Percentiles rank a stretch among this genome's conserved stretches.
These are phyloP conservation scores for Bombus vancouverensis DNA, from an alignment of 1,140 invertebrate genomes.

Conservation along the genomic window DNA sequence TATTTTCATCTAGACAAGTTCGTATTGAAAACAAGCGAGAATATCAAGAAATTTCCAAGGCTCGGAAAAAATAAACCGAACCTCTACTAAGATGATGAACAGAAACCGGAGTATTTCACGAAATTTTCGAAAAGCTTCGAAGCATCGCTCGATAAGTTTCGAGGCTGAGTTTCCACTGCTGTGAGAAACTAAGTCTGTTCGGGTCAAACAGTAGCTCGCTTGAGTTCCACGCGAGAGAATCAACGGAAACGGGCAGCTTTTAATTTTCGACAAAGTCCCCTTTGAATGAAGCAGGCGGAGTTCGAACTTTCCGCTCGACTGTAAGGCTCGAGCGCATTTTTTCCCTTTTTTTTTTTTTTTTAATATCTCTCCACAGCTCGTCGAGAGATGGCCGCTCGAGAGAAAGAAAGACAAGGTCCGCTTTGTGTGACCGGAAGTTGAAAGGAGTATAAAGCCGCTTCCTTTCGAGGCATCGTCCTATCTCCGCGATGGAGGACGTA, in stretches of 20 bases:
- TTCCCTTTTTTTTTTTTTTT: not conserved
- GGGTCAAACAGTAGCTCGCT: not conserved
- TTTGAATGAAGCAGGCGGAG: not conserved
- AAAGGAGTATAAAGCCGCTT: conserved; percentile 36
- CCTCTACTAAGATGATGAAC: no score
- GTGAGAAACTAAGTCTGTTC: not conserved
- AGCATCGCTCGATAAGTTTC: no score
- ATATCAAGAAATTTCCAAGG: no score
- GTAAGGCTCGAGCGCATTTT: conserved; percentile 2
- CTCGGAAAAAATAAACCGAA: no score
- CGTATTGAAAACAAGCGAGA: no score
- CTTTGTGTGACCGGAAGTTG: conserved; percentile 64
- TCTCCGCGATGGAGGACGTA: conserved; percentile 42
- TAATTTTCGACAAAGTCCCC: conserved; percentile 32
- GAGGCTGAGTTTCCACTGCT: not conserved
- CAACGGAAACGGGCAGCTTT: not conserved
- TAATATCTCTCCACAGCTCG: not conserved
- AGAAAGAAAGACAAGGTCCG: conserved; percentile 56
- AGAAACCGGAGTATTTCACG: no score
- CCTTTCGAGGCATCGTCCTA: conserved; percentile 35
- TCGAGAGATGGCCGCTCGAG: not conserved
- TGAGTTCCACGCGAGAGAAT: not conserved
- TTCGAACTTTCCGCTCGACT: conserved; percentile 25
- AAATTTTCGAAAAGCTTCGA: not conserved
- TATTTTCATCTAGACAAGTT: no score